Evolutionary conservation across 1,140 invertebrate genomes (phyloP).

Genomic region (Ridgeia piscesae): DNA sequence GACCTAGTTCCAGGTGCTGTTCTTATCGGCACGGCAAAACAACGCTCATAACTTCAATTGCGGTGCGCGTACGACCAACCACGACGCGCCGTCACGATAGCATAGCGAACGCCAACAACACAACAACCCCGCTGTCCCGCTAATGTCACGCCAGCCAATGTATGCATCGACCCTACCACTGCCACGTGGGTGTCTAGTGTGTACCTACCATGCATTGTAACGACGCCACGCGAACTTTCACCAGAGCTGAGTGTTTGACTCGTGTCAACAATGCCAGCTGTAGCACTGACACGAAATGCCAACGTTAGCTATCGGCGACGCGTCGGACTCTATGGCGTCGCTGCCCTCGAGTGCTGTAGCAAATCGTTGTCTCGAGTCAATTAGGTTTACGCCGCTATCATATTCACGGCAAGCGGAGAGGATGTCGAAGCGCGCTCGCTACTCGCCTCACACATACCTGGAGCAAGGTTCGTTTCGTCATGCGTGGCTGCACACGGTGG

Average conservation of each 20-base stretch:
- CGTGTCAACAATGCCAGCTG: not conserved
- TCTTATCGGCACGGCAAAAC: not conserved
- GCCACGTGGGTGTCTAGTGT: not conserved
- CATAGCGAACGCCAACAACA: not conserved
- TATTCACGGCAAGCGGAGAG: not conserved
- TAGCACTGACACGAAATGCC: not conserved
- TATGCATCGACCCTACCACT: not conserved
- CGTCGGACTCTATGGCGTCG: not conserved
- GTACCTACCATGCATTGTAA: not conserved
- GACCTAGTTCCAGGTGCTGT: not conserved
- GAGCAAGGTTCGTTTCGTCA: not conserved
- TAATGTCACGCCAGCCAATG: not conserved
- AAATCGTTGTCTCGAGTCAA: not conserved
- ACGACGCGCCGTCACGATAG: not conserved
- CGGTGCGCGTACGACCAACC: not conserved
- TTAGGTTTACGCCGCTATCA: not conserved
- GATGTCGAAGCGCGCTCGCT: not conserved
- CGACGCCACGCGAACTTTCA: no score
- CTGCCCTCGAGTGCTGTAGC: not conserved
- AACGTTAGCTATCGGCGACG: not conserved
- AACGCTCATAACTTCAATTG: not conserved
- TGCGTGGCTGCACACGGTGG: not conserved
- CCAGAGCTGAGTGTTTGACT: no score
- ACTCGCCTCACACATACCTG: not conserved
- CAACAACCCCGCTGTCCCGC: no score